phyloP scores from a whole-genome alignment of 2,113 vertebrate species.

The Myotis davidii region DNA sequence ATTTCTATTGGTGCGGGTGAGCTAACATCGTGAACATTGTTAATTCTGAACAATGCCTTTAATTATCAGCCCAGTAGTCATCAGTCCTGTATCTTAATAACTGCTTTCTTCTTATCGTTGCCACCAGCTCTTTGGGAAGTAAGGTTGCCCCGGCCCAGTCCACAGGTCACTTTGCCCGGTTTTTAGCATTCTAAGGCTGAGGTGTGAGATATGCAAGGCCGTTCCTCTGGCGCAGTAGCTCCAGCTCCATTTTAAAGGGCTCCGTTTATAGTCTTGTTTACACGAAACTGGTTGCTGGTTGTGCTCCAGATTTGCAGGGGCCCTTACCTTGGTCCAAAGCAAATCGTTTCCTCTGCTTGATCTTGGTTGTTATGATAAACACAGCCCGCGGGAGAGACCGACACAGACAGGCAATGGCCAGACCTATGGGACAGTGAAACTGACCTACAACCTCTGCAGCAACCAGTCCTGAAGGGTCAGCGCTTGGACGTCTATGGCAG shows the following conservation, averaged over 20 bases:
- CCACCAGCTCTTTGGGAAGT: background rate
- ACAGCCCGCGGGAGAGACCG: background rate
- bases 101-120: background rate
- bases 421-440: background rate
- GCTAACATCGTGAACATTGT: background rate
- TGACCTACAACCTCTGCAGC: background rate
- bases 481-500: background rate
- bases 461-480: background rate
- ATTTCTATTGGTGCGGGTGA: background rate
- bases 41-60: background rate
- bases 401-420: background rate
- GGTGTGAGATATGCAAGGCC: background rate
- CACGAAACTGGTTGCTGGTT: background rate
- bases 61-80: background rate
- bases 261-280: background rate
- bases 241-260: background rate
- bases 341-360: background rate
- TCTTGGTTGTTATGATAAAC: conserved; percentile 36
- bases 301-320: background rate
- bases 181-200: background rate
- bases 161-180: no score
- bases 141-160: no score
- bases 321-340: background rate
- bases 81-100: background rate
- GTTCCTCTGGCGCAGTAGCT: background rate